A percentile compares a stretch with the other conserved stretches of the same genome.
These are phyloP conservation scores for Melitaea athalia DNA, from an alignment of 2,888 invertebrate genomes.

Conservation along the genomic window DNA sequence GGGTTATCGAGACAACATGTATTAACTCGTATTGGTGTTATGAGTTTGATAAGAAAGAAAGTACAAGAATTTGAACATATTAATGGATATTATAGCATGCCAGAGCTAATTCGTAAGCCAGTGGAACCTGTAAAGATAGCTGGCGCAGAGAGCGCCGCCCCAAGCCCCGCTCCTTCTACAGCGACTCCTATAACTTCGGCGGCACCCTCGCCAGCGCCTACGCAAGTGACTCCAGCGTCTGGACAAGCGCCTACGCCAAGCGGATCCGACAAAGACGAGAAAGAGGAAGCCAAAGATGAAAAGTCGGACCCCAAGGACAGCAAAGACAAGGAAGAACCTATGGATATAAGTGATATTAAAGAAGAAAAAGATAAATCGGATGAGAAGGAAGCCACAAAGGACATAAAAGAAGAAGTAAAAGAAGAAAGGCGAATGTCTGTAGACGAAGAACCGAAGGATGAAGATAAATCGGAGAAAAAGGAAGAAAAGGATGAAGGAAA, in stretches of 20 bases:
- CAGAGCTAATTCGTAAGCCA: slow-evolving; percentile 92
- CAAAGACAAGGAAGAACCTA: slow-evolving; percentile 65
- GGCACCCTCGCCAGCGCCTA: slow-evolving; percentile 69
- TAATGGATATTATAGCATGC: slow-evolving; percentile 99
- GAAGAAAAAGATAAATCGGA: slow-evolving; percentile 59
- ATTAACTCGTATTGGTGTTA: slow-evolving; percentile 97
- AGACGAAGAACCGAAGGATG: slow-evolving; percentile 72
- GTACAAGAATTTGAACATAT: slow-evolving; percentile 99
- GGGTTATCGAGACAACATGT: slow-evolving; percentile 98
- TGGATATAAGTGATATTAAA: slow-evolving; percentile 68
- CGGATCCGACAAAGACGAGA: slow-evolving; percentile 64
- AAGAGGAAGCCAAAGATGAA: slow-evolving; percentile 73
- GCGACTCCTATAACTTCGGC: slow-evolving; percentile 76
- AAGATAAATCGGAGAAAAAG: slow-evolving; percentile 65
- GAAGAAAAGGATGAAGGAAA: slow-evolving; percentile 56
- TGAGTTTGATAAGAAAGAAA: slow-evolving; percentile 99
- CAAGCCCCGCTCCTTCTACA: slow-evolving; percentile 87
- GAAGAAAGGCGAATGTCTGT: slow-evolving; percentile 72
- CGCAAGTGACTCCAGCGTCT: slow-evolving; percentile 52
- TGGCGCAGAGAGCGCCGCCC: slow-evolving; percentile 83
- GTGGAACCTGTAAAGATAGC: slow-evolving; percentile 85
- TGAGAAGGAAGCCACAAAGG: slow-evolving; percentile 56
- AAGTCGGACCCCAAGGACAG: slow-evolving; percentile 65
- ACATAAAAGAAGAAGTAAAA: slow-evolving; percentile 60
- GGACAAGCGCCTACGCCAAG: slow-evolving; percentile 59